Evolutionary conservation across 2,888 invertebrate genomes (phyloP), one percentile per base, ranked within the genome.

Genomic region (Watsonalla binaria): DNA sequence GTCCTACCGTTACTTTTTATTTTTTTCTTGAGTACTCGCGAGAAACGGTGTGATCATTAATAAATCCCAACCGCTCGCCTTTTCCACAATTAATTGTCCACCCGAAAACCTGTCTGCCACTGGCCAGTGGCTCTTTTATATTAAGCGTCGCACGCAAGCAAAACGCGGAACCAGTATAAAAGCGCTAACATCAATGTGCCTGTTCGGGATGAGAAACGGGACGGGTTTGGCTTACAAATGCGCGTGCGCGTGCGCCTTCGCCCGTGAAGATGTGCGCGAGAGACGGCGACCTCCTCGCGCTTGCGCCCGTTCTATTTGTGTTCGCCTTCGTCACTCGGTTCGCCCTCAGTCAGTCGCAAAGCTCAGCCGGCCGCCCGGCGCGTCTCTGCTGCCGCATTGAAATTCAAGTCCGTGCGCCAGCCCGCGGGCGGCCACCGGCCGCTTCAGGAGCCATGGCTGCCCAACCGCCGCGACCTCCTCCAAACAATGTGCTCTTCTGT

Each of bases 281-380:
- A 88, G 86, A 86, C 85, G 88, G 86, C 87, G 88, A 88, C 88
- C 88, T 87, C 89, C 81, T 89, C 90, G 82, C 90, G 83, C 82
- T 88, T 86, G 88, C 88, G 90, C 84, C 88, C 77, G 86, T 87
- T 86, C 90, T 90, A 90, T 90, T 90, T 90, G 83, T 73, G 90
- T 90, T 86, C 90, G 86, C 83, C 83, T 85, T 86, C 90, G 90
- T 90, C 90, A 89, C 86, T 83, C 80, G 78, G 86, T 80, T 78
- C 90, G 86, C 86, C 86, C 86, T 90, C 87, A 88, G 89, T 90
- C 90, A 89, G 89, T 90, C 85, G 86, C 86, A 84, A 86, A 86
- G 78, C 80, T 85, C 80, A 76, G 84, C 82, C 86, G 86, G 84
- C 82, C 86, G 88, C 84, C 85, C 86, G 88, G 81, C 84, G 85